These are phyloP conservation scores for Disparrhopalites patrizii DNA, from an alignment of 2,888 invertebrate genomes.

Conservation along the genomic window DNA sequence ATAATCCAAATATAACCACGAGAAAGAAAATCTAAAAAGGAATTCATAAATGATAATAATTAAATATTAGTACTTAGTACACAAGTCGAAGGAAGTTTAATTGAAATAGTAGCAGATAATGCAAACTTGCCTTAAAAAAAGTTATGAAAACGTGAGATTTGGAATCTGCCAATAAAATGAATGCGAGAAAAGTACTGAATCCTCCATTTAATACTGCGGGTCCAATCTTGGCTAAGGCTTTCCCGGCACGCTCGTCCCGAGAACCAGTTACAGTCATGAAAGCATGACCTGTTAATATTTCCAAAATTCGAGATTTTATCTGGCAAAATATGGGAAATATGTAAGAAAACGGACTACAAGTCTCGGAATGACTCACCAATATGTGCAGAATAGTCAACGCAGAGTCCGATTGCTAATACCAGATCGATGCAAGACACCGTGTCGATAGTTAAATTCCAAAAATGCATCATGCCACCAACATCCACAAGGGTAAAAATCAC, in stretches of 20 bases:
- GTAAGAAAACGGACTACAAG: neutral
- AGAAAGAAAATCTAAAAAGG: slow-evolving; percentile 64
- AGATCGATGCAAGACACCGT: slow-evolving; percentile 75
- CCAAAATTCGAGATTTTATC: neutral
- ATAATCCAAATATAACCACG: slow-evolving; percentile 72
- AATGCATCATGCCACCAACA: slow-evolving; percentile 72
- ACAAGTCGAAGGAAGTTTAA: neutral
- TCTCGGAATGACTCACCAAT: too few relatives aligned
- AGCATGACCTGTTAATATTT: slow-evolving; percentile 58
- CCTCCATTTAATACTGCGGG: slow-evolving; percentile 57
- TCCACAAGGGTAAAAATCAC: slow-evolving; percentile 58
- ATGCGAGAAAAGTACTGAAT: slow-evolving; percentile 57
- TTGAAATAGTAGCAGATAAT: neutral
- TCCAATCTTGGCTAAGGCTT: slow-evolving; percentile 54
- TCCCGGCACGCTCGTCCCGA: slow-evolving; percentile 51
- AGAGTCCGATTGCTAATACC: slow-evolving; percentile 74
- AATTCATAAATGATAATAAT: neutral
- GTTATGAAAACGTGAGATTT: slow-evolving; percentile 56
- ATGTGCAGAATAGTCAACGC: slow-evolving; percentile 79
- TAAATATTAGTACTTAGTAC: neutral
- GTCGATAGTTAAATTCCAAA: slow-evolving; percentile 77
- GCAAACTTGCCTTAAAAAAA: slow-evolving; percentile 55
- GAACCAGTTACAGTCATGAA: slow-evolving; percentile 64
- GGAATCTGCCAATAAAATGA: slow-evolving; percentile 54
- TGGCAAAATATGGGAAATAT: neutral